These are phyloP conservation scores for Pseudomyrmex cubaensis DNA, from an alignment of 1,140 invertebrate species.

Conservation along the genomic window DNA sequence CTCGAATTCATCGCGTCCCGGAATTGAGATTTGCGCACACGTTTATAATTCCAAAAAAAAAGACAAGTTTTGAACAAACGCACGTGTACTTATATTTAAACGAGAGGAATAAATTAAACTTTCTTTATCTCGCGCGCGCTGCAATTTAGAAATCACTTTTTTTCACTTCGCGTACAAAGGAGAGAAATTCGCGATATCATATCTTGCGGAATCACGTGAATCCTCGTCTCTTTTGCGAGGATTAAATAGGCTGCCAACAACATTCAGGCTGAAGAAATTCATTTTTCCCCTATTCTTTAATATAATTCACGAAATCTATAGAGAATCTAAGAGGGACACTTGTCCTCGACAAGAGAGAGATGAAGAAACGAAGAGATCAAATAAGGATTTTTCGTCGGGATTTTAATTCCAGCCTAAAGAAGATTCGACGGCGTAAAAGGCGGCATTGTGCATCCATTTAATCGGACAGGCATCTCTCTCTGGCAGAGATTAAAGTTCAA, in stretches of 20 bases:
- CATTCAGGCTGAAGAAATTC: slow-evolving; percentile 62
- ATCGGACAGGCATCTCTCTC: not conserved
- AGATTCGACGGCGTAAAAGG: slow-evolving; percentile 5
- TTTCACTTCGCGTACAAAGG: not conserved
- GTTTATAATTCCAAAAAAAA: too few relatives aligned
- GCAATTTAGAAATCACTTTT: not conserved
- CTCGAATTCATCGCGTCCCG: slow-evolving; percentile 8
- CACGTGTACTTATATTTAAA: not conserved
- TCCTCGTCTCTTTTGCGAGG: slow-evolving; percentile 42
- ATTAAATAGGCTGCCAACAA: slow-evolving; percentile 77
- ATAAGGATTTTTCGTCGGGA: slow-evolving; percentile 65
- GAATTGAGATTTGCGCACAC: not conserved
- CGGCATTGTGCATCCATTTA: slow-evolving; percentile 7
- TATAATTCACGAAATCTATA: slow-evolving; percentile 76
- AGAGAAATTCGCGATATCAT: not conserved
- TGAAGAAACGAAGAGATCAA: slow-evolving; percentile 74
- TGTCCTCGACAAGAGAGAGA: slow-evolving; percentile 41
- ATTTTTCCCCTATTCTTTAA: slow-evolving; percentile 73
- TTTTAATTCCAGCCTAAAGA: slow-evolving; percentile 69
- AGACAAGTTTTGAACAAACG: too few relatives aligned
- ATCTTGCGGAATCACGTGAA: not conserved
- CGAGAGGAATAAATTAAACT: not conserved
- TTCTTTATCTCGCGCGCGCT: not conserved
- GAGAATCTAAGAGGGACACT: slow-evolving; percentile 59
- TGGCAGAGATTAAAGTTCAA: not conserved